Evolutionary conservation across 2,797 vertebrate genomes (phyloP).

Genomic region (Eulemur albifrons): DNA sequence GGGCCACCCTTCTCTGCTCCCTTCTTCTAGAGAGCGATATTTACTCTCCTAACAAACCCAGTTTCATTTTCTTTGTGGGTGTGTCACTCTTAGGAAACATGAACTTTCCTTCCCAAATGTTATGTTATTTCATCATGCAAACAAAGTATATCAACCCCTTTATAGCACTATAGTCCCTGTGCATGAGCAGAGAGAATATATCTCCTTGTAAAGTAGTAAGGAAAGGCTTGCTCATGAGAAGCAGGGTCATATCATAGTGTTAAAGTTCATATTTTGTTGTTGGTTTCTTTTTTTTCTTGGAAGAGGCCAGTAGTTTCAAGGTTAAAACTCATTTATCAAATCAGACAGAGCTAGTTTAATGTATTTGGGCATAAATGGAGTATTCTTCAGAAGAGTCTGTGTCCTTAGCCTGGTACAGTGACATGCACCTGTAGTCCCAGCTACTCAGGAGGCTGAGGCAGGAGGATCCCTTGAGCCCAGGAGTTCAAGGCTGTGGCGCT

Average conservation of each 20-base stretch:
- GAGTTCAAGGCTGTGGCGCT: background rate
- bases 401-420: background rate
- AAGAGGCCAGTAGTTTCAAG: background rate
- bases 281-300: background rate
- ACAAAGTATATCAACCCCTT: background rate
- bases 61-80: background rate
- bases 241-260: background rate
- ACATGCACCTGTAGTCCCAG: background rate
- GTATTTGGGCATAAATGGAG: background rate
- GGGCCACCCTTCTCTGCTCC: background rate
- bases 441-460: background rate
- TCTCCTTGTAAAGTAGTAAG: background rate
- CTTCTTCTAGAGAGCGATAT: background rate
- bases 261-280: background rate
- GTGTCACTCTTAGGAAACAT: background rate
- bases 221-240: background rate
- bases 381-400: background rate
- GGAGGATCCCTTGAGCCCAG: background rate
- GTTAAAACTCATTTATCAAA: background rate
- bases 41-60: background rate
- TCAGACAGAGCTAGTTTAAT: background rate
- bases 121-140: background rate
- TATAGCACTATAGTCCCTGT: rapidly evolving
- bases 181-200: background rate
- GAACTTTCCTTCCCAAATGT: background rate